Evolutionary conservation across 53 echinoderm and acorn worm species (phyloP).

Genomic region (Patiria pectinifera): DNA sequence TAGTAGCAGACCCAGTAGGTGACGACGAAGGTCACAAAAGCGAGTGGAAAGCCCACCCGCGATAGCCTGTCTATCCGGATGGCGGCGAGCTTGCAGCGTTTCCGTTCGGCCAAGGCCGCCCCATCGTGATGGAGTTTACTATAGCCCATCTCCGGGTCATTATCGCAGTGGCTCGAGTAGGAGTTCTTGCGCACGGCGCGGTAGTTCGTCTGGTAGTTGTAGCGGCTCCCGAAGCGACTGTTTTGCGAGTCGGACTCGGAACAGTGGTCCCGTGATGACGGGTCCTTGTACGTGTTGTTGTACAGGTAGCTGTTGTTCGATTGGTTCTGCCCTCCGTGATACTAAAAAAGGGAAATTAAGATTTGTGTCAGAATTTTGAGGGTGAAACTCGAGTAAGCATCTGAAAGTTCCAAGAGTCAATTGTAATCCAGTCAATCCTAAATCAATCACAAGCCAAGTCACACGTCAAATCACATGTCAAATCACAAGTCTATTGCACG

Average conservation of each 20-base stretch:
- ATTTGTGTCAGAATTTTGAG: background rate
- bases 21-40: conserved; percentile 65
- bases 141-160: conserved; percentile 58
- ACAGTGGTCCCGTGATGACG: conserved; percentile 29
- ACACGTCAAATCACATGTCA: too few relatives aligned
- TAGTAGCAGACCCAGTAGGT: conserved; percentile 81
- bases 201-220: conserved; percentile 73
- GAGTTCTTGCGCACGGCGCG: conserved; percentile 64
- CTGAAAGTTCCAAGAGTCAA: too few relatives aligned
- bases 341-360: background rate
- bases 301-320: background rate
- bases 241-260: conserved; percentile 41
- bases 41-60: conserved; percentile 73
- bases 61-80: conserved; percentile 82
- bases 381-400: too few relatives aligned
- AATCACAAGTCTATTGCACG: background rate
- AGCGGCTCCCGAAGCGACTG: conserved; percentile 53
- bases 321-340: background rate
- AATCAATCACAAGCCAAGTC: too few relatives aligned
- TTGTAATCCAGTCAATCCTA: too few relatives aligned
- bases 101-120: conserved; percentile 39
- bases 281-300: conserved; percentile 36
- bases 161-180: conserved; percentile 12
- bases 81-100: conserved; percentile 75
- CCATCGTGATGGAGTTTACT: conserved; percentile 58